Base-by-base conservation (phyloP, 2,888 invertebrate species). In the Drosophila neotestacea region DNA sequence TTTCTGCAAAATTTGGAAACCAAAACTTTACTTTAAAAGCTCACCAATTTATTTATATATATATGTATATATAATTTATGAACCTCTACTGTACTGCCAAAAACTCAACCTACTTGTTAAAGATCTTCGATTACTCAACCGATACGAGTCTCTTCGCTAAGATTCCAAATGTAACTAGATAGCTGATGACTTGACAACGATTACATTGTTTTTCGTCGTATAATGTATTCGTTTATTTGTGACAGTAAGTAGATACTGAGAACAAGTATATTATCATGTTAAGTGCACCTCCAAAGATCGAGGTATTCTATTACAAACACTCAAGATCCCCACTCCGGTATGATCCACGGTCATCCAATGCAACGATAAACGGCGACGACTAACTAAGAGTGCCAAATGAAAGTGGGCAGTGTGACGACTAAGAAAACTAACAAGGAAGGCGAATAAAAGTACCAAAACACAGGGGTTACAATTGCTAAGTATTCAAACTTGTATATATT, bases 291-390 rank as follows among this genome's bases (percentile, higher is more conserved):
- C 63, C 62, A 62, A 63, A 61, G 71, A 60, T 51, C 38, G 41
- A 36, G 61, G 62, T 51, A 59, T 75, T 71, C 47, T 32, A 59
- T 70, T 58, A 47, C 59, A 62, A 60, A 59, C 59, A 75, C 77
- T 75, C 72, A 72, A 76, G 51, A 42, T 66, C 38, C 36, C 22
- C 70, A 70, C 54, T 22, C 66, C 72, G 61, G 54, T 59, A 56
- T 55, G 28, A 56, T 46, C 70, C 66, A 65, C 54, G 62, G 62
- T 62, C 73, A 59, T 32, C 38, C 30, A 59, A 28, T 56, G 61
- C 51, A 61, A 52, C 61, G 60, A 60, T 58, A 68, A 42, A 56
- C 51, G 67, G 22, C 47, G 39, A 46, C 34, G 6, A 60, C 46
- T 11, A 34, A 11, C 30, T 6, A 52, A 59, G 38, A 54, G 30